Base-by-base conservation (phyloP, 1,140 invertebrate genomes). In the Drosophila watanabei region DNA sequence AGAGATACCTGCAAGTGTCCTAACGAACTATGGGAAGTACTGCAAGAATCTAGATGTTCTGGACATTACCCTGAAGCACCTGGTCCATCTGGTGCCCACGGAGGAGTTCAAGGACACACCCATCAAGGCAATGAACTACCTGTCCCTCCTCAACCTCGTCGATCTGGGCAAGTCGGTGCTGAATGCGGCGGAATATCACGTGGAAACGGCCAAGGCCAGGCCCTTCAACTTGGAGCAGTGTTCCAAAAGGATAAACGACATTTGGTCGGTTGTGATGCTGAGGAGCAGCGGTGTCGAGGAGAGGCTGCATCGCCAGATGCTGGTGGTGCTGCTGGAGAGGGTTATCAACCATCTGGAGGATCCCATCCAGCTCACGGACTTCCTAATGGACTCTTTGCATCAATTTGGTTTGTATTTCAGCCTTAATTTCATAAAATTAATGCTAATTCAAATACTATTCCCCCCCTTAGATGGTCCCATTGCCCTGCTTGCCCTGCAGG, bases 401-500 rank as follows among this genome's bases (percentile, higher is more conserved):
- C 94, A 96, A 57, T 89, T 82, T 45, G 97, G 96, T 97, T 91
- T 92, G 92, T 87, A 59, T 51, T 46, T 24, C 9, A 2, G 11
- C 2, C 5, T 16, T 3, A 16, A 20, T 11, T 52, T n/a, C 13
- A 14, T 8, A 2, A 3, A 7, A 3, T 18, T 4, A 5, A 6
- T 2, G 58, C 0, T 18, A 51, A 51, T 59, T 79, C 8, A 49
- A 8, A 0, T 14, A 5, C 8, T 5, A 10, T 11, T 32, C 49
- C 2, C 16, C 14, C 57, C 71, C 81, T 90, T 88, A 97, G 97
- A 97, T 91, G 98, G 98, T 28, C 95, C 97, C 3, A 95, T 98
- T 51, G 97, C 97, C 89, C 94, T 99, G 76, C 94, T 99, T 43
- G 97, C 98, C 11, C 94, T 99, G n/a, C 98, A 99, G 93, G 98